Conservation (phyloP, 2,113 vertebrate genomes). For the Gambusia affinis region DNA sequence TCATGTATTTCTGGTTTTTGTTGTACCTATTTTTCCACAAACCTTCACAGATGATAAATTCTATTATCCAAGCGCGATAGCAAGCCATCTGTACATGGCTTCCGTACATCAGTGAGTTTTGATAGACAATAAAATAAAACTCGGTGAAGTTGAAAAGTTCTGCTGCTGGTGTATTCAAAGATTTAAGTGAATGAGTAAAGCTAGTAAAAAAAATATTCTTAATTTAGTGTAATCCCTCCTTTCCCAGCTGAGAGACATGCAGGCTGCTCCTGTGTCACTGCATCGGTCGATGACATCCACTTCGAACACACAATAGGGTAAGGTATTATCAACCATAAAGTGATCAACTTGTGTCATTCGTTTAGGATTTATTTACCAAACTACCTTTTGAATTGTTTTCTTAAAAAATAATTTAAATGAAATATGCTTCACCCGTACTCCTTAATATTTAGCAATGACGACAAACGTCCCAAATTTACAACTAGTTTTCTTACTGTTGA, state of each 20-base stretch:
- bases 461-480: neutral
- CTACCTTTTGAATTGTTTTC: neutral
- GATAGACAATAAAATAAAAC: no score
- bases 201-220: neutral
- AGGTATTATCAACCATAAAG: slow-evolving; percentile 16
- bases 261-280: slow-evolving; percentile 93
- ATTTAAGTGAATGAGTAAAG: neutral
- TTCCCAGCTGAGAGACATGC: slow-evolving; percentile 92
- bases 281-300: slow-evolving; percentile 97
- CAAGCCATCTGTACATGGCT: no score
- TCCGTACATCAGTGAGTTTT: no score
- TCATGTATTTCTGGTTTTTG: no score
- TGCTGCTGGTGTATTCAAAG: neutral
- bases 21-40: no score
- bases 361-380: no score
- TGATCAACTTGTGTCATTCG: no score
- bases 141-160: neutral
- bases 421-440: neutral
- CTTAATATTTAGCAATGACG: neutral
- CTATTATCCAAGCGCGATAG: no score
- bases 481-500: neutral
- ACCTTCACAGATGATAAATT: no score
- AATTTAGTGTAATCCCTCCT: slow-evolving; percentile 26
- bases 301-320: slow-evolving; percentile 97
- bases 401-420: neutral